Evolutionary conservation across 2,888 invertebrate genomes (phyloP).

Genomic region (Ophion ventricosus): DNA sequence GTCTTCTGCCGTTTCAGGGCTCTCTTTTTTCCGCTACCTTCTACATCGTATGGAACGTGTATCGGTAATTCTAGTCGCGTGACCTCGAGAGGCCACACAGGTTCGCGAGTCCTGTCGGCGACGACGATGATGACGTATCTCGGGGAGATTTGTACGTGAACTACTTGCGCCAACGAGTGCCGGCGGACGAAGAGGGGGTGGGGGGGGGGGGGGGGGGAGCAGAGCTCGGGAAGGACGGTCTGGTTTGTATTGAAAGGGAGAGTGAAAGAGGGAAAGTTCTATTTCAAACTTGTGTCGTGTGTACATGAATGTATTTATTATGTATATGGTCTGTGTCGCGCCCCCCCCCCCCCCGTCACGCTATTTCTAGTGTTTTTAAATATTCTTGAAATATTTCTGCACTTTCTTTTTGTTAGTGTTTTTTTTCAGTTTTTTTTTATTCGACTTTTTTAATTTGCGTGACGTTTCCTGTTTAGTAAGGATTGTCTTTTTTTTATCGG

Average conservation of each 20-base stretch:
- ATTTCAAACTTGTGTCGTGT: constrained; percentile 35
- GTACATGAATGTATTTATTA: constrained; percentile 11
- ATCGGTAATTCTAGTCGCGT: constrained; percentile 54
- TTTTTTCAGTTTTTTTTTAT: too few relatives aligned
- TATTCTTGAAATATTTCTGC: neutral
- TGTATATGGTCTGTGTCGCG: neutral
- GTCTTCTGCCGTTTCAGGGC: neutral
- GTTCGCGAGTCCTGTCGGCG: constrained; percentile 50
- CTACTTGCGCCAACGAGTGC: constrained; percentile 39
- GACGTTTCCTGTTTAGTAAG: too few relatives aligned
- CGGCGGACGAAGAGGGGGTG: neutral
- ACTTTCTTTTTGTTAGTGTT: neutral
- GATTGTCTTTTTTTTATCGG: too few relatives aligned
- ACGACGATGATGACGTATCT: constrained; percentile 40
- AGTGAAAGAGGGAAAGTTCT: constrained; percentile 54
- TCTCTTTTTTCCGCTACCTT: constrained; percentile 2
- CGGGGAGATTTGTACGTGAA: constrained; percentile 50
- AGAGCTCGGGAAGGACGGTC: neutral
- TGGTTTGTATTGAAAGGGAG: constrained; percentile 54
- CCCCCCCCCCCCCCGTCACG: neutral
- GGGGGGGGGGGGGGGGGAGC: neutral
- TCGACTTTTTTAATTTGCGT: too few relatives aligned
- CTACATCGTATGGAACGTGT: constrained; percentile 2
- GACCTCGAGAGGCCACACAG: constrained; percentile 43
- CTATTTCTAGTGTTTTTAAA: neutral